Conservation (phyloP, 2,888 invertebrate species). For the Cynaeus angustus region DNA sequence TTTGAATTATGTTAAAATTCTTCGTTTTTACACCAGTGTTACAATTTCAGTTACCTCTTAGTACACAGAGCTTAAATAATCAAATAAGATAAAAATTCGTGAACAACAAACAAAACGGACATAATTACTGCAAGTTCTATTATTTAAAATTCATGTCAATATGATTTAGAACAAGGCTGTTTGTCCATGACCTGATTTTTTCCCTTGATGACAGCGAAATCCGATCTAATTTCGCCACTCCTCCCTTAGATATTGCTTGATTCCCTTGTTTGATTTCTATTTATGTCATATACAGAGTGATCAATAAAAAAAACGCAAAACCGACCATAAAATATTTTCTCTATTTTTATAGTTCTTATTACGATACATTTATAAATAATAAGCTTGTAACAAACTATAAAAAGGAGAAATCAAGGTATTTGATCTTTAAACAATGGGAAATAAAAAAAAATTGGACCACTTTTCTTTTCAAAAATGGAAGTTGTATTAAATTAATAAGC, state of each 20-base stretch:
- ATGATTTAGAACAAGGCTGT: slow-evolving; percentile 1
- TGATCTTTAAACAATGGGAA: too few relatives aligned
- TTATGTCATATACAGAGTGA: background rate
- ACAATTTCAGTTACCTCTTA: too few relatives aligned
- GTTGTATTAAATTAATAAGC: background rate
- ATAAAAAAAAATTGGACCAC: too few relatives aligned
- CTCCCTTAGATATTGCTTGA: slow-evolving; percentile 31
- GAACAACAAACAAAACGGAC: background rate
- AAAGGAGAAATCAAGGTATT: too few relatives aligned
- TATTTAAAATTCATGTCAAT: background rate
- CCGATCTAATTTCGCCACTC: slow-evolving; percentile 32
- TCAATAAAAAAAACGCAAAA: too few relatives aligned
- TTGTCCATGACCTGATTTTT: slow-evolving; percentile 39
- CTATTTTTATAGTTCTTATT: too few relatives aligned
- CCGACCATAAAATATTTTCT: too few relatives aligned
- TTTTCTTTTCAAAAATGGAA: too few relatives aligned
- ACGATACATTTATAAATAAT: too few relatives aligned
- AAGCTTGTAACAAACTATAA: too few relatives aligned
- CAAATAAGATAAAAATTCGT: background rate
- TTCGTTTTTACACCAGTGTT: too few relatives aligned
- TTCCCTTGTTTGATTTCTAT: background rate
- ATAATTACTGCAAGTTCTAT: background rate
- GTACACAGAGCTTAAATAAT: background rate
- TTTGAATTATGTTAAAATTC: background rate
- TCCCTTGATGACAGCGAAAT: slow-evolving; percentile 15